phyloP scores from a whole-genome alignment of 2,113 vertebrate genomes.

The Antennarius striatus region DNA sequence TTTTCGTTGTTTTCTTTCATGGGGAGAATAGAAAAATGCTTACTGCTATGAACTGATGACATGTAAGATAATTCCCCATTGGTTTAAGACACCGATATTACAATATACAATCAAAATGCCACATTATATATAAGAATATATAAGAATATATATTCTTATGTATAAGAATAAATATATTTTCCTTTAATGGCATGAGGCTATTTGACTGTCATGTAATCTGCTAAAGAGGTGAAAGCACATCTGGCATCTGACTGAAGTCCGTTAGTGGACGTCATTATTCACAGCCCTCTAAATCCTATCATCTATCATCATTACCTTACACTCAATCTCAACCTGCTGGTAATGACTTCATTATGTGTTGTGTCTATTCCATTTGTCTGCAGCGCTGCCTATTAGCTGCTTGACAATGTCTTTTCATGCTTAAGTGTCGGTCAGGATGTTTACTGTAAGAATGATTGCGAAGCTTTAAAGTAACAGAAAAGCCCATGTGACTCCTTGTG shows the following conservation, averaged over 20 bases:
- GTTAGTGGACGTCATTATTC: constrained; percentile 42
- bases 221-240: constrained; percentile 23
- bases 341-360: constrained; percentile 50
- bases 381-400: constrained; percentile 21
- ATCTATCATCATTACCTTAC: constrained; percentile 45
- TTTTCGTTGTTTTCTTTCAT: background rate
- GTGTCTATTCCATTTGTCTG: constrained; percentile 43
- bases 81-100: no score
- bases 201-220: constrained; percentile 8
- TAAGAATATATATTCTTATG: background rate
- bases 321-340: constrained; percentile 40
- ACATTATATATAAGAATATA: background rate
- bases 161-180: background rate
- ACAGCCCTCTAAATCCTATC: constrained; percentile 59
- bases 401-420: constrained; percentile 16
- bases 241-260: constrained; percentile 26
- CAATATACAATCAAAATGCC: background rate
- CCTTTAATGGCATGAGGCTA: background rate
- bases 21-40: background rate
- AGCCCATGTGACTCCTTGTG: background rate
- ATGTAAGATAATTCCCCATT: background rate
- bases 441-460: constrained; percentile 14
- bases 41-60: constrained; percentile 7
- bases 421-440: constrained; percentile 19
- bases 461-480: constrained; percentile 1